These are phyloP conservation scores for Jaculus jaculus DNA, from an alignment of 2,113 vertebrate species.

Conservation along the genomic window DNA sequence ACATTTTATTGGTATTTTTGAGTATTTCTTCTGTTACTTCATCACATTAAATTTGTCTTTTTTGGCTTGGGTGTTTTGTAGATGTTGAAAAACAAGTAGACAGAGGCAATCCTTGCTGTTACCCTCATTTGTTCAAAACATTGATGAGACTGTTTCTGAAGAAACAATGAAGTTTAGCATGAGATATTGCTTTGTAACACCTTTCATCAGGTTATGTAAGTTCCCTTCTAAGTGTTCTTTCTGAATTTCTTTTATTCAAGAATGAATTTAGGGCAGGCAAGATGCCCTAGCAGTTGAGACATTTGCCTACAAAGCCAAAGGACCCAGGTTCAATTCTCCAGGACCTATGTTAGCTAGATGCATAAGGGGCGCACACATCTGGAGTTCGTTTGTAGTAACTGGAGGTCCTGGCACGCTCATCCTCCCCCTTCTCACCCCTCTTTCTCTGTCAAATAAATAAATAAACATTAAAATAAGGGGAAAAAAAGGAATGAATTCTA, in stretches of 20 bases:
- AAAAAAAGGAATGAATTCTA: no score
- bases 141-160: slow-evolving; percentile 16
- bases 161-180: slow-evolving; percentile 3
- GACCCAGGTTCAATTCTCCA: no score
- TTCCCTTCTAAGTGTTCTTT: neutral
- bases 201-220: neutral
- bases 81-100: neutral
- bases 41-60: neutral
- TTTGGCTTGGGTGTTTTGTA: neutral
- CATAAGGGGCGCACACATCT: no score
- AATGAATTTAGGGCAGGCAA: no score
- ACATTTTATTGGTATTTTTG: neutral
- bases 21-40: neutral
- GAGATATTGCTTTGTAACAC: neutral
- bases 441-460: no score
- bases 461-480: no score
- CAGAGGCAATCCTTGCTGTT: neutral
- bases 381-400: no score
- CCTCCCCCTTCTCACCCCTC: no score
- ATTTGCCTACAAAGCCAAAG: no score
- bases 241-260: neutral
- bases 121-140: neutral
- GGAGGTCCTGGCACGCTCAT: no score
- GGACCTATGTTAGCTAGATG: no score
- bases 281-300: no score